A percentile compares a stretch with the other conserved stretches of the same genome.
Evolutionary conservation across 2,888 invertebrate genomes (phyloP).

Genomic region (Brenthis ino): DNA sequence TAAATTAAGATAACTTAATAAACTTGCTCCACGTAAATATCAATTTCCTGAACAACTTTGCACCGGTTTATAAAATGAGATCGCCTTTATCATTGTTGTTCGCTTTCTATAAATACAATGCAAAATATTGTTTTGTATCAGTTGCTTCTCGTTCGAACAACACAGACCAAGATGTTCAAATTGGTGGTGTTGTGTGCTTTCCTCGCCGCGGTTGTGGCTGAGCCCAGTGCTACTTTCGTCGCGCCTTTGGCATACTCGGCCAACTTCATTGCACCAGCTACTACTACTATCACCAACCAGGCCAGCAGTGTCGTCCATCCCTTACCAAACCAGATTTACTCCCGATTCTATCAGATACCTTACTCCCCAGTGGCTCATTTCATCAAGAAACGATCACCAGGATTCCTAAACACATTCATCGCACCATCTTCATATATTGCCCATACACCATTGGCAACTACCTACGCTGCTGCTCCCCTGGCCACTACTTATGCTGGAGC

Average conservation of each 20-base stretch:
- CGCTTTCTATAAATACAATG: conserved; percentile 70
- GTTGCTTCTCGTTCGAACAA: conserved; percentile 62
- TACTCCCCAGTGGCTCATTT: conserved; percentile 49
- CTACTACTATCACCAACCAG: conserved; percentile 62
- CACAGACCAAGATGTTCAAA: conserved; percentile 77
- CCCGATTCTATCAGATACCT: conserved; percentile 51
- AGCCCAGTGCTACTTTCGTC: conserved; percentile 48
- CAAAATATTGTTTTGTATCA: conserved; percentile 56
- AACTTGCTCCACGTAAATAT: conserved; percentile 65
- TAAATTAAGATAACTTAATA: too few species aligned
- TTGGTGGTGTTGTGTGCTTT: conserved; percentile 84
- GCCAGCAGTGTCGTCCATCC: conserved; percentile 74
- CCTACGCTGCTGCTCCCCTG: conserved; percentile 24
- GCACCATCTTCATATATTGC: conserved; percentile 49
- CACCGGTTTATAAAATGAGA: conserved; percentile 71
- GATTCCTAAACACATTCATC: conserved; percentile 45
- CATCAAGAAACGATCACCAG: conserved; percentile 55
- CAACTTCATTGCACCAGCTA: conserved; percentile 54
- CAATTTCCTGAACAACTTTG: conserved; percentile 69
- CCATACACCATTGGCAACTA: conserved; percentile 39
- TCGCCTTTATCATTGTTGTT: conserved; percentile 63
- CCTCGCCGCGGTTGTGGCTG: conserved; percentile 79
- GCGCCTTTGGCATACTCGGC: conserved; percentile 53
- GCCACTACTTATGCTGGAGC: conserved; percentile 32
- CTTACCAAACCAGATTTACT: conserved; percentile 58